Evolutionary conservation across 2,113 vertebrate genomes (phyloP).

Genomic region (Laticauda laticaudata): DNA sequence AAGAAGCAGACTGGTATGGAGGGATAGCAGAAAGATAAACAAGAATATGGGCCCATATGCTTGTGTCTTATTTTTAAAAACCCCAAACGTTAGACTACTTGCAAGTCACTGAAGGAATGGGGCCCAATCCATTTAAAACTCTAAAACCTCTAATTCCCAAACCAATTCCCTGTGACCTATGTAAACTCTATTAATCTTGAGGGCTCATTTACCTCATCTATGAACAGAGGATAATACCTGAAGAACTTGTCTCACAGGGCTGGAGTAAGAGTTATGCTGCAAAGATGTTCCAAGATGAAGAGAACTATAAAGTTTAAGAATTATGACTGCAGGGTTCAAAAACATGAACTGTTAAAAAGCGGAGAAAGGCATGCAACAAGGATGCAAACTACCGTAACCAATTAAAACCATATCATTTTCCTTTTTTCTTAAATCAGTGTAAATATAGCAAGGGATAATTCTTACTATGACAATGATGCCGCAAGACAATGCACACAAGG

Average conservation of each 20-base stretch:
- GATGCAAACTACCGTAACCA: not conserved
- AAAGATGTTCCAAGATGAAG: constrained; percentile 29
- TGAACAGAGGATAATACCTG: constrained; percentile 26
- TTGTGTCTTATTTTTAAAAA: not conserved
- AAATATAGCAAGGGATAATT: not conserved
- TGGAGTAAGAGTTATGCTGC: constrained; percentile 19
- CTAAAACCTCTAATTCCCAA: not conserved
- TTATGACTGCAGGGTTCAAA: constrained; percentile 29
- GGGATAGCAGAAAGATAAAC: constrained; percentile 15
- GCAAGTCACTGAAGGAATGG: not conserved
- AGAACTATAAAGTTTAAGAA: constrained; percentile 26
- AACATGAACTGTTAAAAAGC: constrained; percentile 4
- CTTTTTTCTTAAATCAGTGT: constrained; percentile 1
- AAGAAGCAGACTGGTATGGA: not conserved
- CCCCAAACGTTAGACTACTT: not conserved
- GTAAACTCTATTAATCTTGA: constrained; percentile 23
- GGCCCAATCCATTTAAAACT: constrained; percentile 8
- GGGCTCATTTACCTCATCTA: constrained; percentile 17
- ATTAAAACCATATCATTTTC: not conserved
- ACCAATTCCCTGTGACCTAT: not conserved
- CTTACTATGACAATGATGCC: not conserved
- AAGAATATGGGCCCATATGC: not conserved
- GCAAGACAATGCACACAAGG: not conserved
- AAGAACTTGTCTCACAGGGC: constrained; percentile 25
- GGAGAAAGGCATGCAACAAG: not conserved